Evolutionary conservation across 2,888 invertebrate species (phyloP), one percentile per base, ranked within the genome.

Genomic region (Selenia dentaria): DNA sequence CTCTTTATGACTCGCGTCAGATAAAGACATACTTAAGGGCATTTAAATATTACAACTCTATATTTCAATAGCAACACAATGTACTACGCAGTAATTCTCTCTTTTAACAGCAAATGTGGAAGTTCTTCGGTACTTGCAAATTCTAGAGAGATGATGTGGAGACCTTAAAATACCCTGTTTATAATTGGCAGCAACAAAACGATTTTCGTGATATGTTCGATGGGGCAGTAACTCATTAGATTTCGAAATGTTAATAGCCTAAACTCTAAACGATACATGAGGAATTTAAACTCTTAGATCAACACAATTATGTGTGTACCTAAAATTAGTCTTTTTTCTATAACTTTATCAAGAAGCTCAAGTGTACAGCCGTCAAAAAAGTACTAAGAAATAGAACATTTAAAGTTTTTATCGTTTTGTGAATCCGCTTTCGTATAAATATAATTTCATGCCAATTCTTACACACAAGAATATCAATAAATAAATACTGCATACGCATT

Each of bases 1-100:
- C 76, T 88, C 89, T 88, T 83, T 83, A 83, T 75, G 76, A 83
- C 79, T 83, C 73, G 70, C 74, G 83, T 81, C 86, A 83, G 88
- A 89, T 89, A 88, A 86, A 87, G 80, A 80, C 80, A 79, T 83
- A n/a, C n/a, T n/a, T n/a, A 83, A 74, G 81, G 79, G 79, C 79
- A 83, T 82, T 83, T 80, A 83, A 82, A 83, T 77, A 82, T 83
- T 75, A 74, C 70, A 72, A 75, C 65, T 76, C 74, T 74, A 78
- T 45, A 49, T 48, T 50, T 52, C 43, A 47, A 50, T 48, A 37
- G 32, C 16, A n/a, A 13, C 32, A 25, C 26, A 27, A 45, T 40
- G 35, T 39, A 41, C 43, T 51, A 45, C 44, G 18, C 20, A 20
- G 29, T 39, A 47, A 35, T 37, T 18, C 6, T 18, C 6, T 18